These are phyloP conservation scores for Cetoscarus ocellatus DNA, from an alignment of 2,797 vertebrate genomes.

Conservation along the genomic window DNA sequence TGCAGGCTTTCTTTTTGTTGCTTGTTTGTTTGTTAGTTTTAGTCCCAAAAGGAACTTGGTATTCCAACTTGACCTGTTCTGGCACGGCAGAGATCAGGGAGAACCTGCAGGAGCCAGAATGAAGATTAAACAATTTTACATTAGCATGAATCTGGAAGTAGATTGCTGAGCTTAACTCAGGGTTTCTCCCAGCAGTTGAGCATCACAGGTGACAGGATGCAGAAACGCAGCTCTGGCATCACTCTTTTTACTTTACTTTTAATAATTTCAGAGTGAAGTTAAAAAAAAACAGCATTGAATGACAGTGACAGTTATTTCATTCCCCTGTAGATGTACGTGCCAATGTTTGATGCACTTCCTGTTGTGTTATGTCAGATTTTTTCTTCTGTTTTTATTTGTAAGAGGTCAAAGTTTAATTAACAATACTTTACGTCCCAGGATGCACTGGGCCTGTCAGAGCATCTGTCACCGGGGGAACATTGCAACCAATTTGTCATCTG, in stretches of 20 bases:
- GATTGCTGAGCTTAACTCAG: constrained; percentile 4
- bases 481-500: constrained; percentile 73
- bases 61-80: constrained; percentile 28
- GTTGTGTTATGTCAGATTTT: constrained; percentile 29
- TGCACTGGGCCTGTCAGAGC: constrained; percentile 49
- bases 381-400: constrained; percentile 42
- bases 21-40: not conserved
- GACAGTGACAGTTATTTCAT: not conserved
- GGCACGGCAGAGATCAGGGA: constrained; percentile 21
- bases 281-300: not conserved
- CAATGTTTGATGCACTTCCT: constrained; percentile 36
- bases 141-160: constrained; percentile 12
- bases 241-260: not conserved
- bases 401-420: constrained; percentile 66
- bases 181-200: not conserved
- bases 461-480: constrained; percentile 66
- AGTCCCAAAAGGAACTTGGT: constrained; percentile 1
- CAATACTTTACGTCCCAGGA: constrained; percentile 64
- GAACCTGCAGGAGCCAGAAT: constrained; percentile 36
- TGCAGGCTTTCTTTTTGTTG: no score
- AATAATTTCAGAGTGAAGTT: not conserved
- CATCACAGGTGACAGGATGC: not conserved
- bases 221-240: not conserved
- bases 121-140: constrained; percentile 40
- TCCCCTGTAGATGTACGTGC: constrained; percentile 6